Percentiles rank a stretch among this genome's conserved stretches.
Evolutionary conservation across 1,140 invertebrate species (phyloP).

Genomic region (Catajapyx aquilonaris): DNA sequence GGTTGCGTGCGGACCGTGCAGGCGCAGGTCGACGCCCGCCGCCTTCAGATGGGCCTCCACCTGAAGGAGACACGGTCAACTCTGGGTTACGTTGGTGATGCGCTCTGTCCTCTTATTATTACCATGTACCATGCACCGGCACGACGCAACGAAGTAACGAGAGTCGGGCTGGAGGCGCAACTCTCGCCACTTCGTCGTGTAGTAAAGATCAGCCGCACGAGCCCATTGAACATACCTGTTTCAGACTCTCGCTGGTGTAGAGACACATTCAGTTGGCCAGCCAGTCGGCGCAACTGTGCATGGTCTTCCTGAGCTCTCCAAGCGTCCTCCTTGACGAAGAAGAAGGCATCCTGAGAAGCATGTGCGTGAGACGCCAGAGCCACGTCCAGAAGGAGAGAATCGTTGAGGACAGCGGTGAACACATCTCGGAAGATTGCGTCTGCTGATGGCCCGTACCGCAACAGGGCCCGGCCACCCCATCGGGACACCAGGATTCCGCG

Average conservation of each 20-base stretch:
- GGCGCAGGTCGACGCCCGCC: conserved; percentile 6
- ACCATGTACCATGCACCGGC: too few relatives aligned
- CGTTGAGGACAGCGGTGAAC: conserved; percentile 82
- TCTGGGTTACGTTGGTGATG: too few relatives aligned
- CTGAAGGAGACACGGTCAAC: too few relatives aligned
- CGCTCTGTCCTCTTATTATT: too few relatives aligned
- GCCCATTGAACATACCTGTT: too few relatives aligned
- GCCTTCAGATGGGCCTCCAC: too few relatives aligned
- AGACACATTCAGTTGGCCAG: conserved; percentile 15
- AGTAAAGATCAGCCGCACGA: too few relatives aligned
- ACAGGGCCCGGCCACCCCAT: conserved; percentile 19
- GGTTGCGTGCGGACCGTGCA: conserved; percentile 10
- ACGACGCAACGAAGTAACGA: too few relatives aligned
- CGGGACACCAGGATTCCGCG: conserved; percentile 71
- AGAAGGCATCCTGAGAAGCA: conserved; percentile 79
- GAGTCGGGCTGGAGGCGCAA: too few relatives aligned
- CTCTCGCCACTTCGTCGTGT: too few relatives aligned
- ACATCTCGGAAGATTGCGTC: conserved; percentile 78
- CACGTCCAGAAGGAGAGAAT: conserved; percentile 67
- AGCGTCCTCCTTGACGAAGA: conserved; percentile 80
- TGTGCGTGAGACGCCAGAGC: conserved; percentile 71
- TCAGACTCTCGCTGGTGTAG: neutral
- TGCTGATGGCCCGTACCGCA: conserved; percentile 64
- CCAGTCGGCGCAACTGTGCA: conserved; percentile 64
- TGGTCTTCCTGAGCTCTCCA: conserved; percentile 73